Conservation (phyloP, 1,140 invertebrate species). For the Drosophila parabipectinata region DNA sequence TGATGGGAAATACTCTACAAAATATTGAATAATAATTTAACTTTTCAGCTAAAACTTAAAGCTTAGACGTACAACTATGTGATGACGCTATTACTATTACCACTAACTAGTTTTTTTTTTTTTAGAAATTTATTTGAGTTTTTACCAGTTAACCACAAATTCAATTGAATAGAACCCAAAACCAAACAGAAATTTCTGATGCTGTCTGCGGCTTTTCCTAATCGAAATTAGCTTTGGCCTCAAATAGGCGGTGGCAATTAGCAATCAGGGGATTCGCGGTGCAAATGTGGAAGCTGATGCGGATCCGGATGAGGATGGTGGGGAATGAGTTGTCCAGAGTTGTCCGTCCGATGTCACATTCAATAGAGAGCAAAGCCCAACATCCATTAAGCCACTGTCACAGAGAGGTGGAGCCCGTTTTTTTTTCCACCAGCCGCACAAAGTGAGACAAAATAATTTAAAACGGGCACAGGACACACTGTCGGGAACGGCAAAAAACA, state of each 20-base stretch:
- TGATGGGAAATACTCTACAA: too few species aligned
- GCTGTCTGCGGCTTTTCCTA: slow-evolving; percentile 54
- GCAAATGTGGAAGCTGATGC: neutral
- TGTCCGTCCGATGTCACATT: slow-evolving; percentile 40
- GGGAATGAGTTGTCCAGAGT: slow-evolving; percentile 1
- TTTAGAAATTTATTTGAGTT: slow-evolving; percentile 21
- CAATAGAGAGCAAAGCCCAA: slow-evolving; percentile 37
- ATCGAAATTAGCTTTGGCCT: slow-evolving; percentile 60
- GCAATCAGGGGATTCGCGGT: slow-evolving; percentile 14
- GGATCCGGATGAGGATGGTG: slow-evolving; percentile 1
- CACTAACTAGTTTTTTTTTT: neutral
- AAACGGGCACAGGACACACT: slow-evolving; percentile 42
- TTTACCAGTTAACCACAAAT: slow-evolving; percentile 22
- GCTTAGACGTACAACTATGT: neutral
- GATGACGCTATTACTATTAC: neutral
- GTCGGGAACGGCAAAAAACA: slow-evolving; percentile 57
- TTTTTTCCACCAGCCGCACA: slow-evolving; percentile 36
- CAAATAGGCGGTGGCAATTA: slow-evolving; percentile 57
- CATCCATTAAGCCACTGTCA: slow-evolving; percentile 48
- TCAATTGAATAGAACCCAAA: slow-evolving; percentile 40
- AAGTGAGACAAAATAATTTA: slow-evolving; percentile 67
- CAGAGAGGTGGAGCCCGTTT: slow-evolving; percentile 8
- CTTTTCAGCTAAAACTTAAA: neutral
- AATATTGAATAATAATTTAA: too few species aligned
- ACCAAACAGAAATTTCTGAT: slow-evolving; percentile 46